Evolutionary conservation across 23 tunicate species (phyloP).

Genomic region (Botrylloides violaceus): DNA sequence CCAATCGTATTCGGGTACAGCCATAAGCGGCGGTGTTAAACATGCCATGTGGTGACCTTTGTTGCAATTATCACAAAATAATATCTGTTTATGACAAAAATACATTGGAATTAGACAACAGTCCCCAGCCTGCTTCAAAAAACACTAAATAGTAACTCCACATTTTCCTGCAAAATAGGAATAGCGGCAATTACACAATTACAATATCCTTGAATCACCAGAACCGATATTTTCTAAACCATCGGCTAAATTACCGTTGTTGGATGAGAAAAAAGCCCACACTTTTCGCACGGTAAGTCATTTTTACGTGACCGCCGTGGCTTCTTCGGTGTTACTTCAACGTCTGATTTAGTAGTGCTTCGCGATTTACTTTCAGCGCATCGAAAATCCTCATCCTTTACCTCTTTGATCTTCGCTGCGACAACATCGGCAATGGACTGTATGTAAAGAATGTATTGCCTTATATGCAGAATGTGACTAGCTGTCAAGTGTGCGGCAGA

Average conservation of each 20-base stretch:
- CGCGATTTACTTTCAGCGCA: not conserved
- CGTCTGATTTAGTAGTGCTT: not conserved
- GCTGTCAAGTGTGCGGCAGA: no score
- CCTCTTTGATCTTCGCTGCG: not conserved
- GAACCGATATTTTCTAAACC: no score
- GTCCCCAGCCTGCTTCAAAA: no score
- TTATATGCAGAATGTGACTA: no score
- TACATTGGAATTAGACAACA: no score
- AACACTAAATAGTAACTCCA: no score
- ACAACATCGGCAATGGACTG: not conserved
- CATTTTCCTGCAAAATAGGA: no score
- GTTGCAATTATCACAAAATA: conserved; percentile 16
- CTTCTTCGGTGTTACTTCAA: not conserved
- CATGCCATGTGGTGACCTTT: conserved; percentile 35
- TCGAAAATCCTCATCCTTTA: conserved; percentile 7
- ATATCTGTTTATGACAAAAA: no score
- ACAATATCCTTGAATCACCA: no score
- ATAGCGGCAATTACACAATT: no score
- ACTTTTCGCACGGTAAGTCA: conserved; percentile 15
- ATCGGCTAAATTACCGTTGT: not conserved
- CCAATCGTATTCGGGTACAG: conserved; percentile 23
- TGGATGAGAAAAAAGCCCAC: conserved; percentile 11
- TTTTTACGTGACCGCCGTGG: not conserved
- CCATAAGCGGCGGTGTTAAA: conserved; percentile 19
- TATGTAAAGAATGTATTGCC: not conserved